Evolutionary conservation across 2,113 vertebrate genomes (phyloP).

Genomic region (Euleptes europaea): DNA sequence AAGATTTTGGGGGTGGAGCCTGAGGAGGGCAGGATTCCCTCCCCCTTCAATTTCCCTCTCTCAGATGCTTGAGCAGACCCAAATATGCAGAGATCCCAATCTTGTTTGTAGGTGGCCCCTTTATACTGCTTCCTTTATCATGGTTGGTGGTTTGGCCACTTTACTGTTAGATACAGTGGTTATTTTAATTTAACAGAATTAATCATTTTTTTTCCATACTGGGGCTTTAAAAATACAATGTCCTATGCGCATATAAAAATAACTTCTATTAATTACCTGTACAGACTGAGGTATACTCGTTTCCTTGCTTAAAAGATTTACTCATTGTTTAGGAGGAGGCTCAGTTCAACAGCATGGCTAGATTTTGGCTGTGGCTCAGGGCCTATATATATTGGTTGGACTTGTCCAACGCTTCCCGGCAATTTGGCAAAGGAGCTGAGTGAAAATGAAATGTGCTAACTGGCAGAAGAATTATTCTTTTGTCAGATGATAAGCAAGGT

Average conservation of each 20-base stretch:
- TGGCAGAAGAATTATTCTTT: not conserved
- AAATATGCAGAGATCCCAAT: too few species aligned
- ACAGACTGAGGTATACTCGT: not conserved
- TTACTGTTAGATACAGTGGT: too few species aligned
- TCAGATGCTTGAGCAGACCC: too few species aligned
- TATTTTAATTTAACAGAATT: not conserved
- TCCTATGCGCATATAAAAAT: not conserved
- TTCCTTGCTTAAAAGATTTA: not conserved
- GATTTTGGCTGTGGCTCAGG: conserved; percentile 48
- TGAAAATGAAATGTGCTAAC: conserved; percentile 28
- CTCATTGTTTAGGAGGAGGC: not conserved
- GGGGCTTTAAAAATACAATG: not conserved
- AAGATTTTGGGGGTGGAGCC: too few species aligned
- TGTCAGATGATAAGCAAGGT: not conserved
- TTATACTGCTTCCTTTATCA: too few species aligned
- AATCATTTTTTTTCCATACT: not conserved
- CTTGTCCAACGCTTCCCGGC: conserved; percentile 37
- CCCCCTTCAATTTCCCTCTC: too few species aligned
- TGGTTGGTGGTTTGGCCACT: too few species aligned
- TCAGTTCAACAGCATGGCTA: conserved; percentile 5
- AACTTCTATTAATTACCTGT: not conserved
- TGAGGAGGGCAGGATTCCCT: too few species aligned
- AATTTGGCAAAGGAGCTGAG: conserved; percentile 30
- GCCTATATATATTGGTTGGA: conserved; percentile 41
- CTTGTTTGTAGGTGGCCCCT: too few species aligned